phyloP scores from a whole-genome alignment of 2,888 invertebrate genomes.

The Sesia bembeciformis region DNA sequence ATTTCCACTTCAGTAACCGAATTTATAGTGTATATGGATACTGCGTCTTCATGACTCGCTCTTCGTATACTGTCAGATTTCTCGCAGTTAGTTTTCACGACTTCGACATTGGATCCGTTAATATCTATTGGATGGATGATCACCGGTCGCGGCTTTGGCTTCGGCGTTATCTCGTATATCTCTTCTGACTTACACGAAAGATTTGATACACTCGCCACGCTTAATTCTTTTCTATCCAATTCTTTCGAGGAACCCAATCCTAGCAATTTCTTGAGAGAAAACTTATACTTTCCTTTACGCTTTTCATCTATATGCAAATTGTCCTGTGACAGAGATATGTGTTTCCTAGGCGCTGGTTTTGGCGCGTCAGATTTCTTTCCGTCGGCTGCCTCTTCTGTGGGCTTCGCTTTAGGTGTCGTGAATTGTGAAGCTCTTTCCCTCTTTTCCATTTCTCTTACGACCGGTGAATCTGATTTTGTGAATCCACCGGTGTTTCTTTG shows the following conservation, averaged over 20 bases:
- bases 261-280: conserved; percentile 88
- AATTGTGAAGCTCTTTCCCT: conserved; percentile 76
- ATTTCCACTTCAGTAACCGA: conserved; percentile 53
- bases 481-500: conserved; percentile 73
- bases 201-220: conserved; percentile 53
- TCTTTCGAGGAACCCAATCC: conserved; percentile 85
- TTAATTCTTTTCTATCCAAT: conserved; percentile 72
- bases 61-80: conserved; percentile 44
- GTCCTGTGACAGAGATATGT: conserved; percentile 84
- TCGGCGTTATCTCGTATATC: conserved; percentile 70
- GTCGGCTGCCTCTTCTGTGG: conserved; percentile 38
- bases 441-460: conserved; percentile 83
- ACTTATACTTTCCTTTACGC: conserved; percentile 81
- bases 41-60: conserved; percentile 69
- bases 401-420: conserved; percentile 33
- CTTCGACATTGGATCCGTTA: conserved; percentile 87
- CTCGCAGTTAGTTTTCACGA: conserved; percentile 76
- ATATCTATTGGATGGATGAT: conserved; percentile 92
- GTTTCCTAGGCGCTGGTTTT: conserved; percentile 80
- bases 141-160: conserved; percentile 83
- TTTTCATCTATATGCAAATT: conserved; percentile 77
- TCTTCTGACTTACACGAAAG: conserved; percentile 71
- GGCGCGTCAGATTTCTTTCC: conserved; percentile 57
- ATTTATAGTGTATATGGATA: conserved; percentile 63
- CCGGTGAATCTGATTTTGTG: conserved; percentile 78